These are phyloP conservation scores for Ceyx cyanopectus DNA, from an alignment of 2,113 vertebrate species.

Conservation along the genomic window DNA sequence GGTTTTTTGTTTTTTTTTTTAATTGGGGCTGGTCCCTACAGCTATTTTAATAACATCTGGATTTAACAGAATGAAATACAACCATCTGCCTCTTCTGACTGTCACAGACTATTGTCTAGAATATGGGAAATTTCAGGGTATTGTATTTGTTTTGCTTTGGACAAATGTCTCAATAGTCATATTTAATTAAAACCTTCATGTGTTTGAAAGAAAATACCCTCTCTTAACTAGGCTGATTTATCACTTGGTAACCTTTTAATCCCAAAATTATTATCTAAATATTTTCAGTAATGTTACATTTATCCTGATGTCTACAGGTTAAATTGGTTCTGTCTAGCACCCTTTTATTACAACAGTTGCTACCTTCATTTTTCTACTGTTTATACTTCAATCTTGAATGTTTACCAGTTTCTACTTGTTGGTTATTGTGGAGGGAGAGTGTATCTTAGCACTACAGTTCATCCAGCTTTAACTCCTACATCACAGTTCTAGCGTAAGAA, in stretches of 20 bases:
- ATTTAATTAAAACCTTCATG: slow-evolving; percentile 39
- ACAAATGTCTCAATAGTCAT: slow-evolving; percentile 45
- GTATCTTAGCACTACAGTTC: slow-evolving; percentile 37
- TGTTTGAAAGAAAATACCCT: slow-evolving; percentile 29
- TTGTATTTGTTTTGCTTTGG: slow-evolving; percentile 31
- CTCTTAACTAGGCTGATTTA: slow-evolving; percentile 16
- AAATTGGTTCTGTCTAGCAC: slow-evolving; percentile 4
- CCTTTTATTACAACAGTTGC: slow-evolving; percentile 6
- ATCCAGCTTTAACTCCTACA: slow-evolving; percentile 46
- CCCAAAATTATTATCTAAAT: not conserved
- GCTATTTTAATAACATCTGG: slow-evolving; percentile 54
- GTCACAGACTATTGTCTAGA: slow-evolving; percentile 20
- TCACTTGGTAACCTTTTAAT: slow-evolving; percentile 23
- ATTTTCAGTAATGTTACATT: not conserved
- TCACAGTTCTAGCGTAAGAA: not conserved
- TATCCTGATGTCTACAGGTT: slow-evolving; percentile 9
- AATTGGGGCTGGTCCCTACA: slow-evolving; percentile 60
- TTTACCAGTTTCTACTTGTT: slow-evolving; percentile 13
- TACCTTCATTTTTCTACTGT: slow-evolving; percentile 63
- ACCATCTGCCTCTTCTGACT: slow-evolving; percentile 43
- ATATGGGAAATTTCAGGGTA: slow-evolving; percentile 16
- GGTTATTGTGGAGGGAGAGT: slow-evolving; percentile 23
- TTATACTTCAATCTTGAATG: slow-evolving; percentile 56
- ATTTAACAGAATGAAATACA: slow-evolving; percentile 14
- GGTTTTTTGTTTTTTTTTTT: not conserved